Conservation (phyloP, 2,797 vertebrate species). For the Helarctos malayanus region DNA sequence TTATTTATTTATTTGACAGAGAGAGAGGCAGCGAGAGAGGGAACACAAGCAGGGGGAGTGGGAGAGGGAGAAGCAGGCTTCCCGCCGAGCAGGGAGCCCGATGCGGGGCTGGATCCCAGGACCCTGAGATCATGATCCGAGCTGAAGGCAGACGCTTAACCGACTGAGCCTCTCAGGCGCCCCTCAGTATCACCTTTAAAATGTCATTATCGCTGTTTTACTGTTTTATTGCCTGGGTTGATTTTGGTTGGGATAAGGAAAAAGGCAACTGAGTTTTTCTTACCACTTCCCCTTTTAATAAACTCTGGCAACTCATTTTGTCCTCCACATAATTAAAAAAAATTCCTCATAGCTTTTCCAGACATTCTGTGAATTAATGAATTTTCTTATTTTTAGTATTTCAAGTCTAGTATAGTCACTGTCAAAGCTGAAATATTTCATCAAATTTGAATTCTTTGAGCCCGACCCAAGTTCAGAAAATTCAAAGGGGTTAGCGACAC, state of each 20-base stretch:
- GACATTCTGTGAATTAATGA: not conserved
- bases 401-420: not conserved
- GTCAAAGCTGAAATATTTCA: not conserved
- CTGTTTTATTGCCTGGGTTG: not conserved
- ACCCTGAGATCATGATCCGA: too few species aligned
- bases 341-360: not conserved
- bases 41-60: too few species aligned
- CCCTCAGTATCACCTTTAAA: not conserved
- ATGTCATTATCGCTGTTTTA: not conserved
- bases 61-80: too few species aligned
- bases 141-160: too few species aligned
- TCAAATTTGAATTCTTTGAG: not conserved
- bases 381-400: not conserved
- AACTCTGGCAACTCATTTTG: not conserved
- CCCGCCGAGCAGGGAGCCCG: too few species aligned
- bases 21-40: too few species aligned
- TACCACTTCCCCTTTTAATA: not conserved
- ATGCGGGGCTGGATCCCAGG: too few species aligned
- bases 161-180: too few species aligned
- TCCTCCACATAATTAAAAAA: not conserved
- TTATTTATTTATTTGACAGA: too few species aligned
- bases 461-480: not conserved
- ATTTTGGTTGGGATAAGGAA: not conserved
- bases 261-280: not conserved
- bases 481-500: fast-evolving